A percentile compares a stretch with the other conserved stretches of the same genome.
Evolutionary conservation across 2,888 invertebrate species (phyloP).

Genomic region (Pogonocherus hispidulus): DNA sequence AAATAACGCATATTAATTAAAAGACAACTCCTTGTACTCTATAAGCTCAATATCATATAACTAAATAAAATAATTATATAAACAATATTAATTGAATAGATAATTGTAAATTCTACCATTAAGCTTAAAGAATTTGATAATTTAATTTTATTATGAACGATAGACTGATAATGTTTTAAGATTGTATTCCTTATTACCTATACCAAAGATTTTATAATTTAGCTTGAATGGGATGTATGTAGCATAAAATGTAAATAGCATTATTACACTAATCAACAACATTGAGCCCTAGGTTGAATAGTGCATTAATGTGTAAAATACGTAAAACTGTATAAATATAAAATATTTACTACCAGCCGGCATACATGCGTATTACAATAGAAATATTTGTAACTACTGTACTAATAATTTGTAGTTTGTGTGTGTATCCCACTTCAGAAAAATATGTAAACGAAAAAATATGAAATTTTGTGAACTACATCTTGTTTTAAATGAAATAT

Average conservation of each 20-base stretch:
- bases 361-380: constrained; percentile 62
- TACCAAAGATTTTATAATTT: constrained; percentile 10
- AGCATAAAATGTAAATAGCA: neutral
- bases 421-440: too few relatives aligned
- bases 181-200: constrained; percentile 13
- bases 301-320: constrained; percentile 48
- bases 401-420: too few relatives aligned
- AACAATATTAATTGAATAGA: neutral
- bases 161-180: constrained; percentile 27
- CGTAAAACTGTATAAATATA: constrained; percentile 71
- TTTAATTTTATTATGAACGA: constrained; percentile 4
- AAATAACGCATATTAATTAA: neutral
- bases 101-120: neutral
- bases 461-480: too few relatives aligned
- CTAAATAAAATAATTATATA: neutral
- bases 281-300: constrained; percentile 56
- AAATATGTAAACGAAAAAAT: too few relatives aligned
- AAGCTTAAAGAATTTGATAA: neutral
- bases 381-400: too few relatives aligned
- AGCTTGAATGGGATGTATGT: neutral
- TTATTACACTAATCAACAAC: constrained; percentile 18
- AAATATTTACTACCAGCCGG: constrained; percentile 39
- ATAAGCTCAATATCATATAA: constrained; percentile 7
- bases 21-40: constrained; percentile 2
- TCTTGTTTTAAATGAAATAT: too few relatives aligned